Base-by-base conservation (phyloP, 1,140 invertebrate species). In the Meloidogyne chitwoodi region DNA sequence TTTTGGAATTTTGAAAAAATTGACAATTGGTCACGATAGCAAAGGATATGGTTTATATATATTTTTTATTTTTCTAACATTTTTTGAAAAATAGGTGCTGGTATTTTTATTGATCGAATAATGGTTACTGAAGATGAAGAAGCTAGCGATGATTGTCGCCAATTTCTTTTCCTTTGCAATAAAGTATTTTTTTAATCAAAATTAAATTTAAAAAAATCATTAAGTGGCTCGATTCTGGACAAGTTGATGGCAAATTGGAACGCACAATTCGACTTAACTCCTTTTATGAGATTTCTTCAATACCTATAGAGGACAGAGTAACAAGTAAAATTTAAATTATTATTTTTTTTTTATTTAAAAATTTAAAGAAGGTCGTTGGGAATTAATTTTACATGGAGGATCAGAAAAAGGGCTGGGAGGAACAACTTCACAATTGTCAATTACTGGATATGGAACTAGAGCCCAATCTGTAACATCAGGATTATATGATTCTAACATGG, bases 121-220 rank as follows among this genome's bases (percentile, higher is more conserved):
- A 62, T 81, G 12, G 66, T 81, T 12, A 81, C 80, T 10, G 80
- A 81, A 71, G 69, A 81, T 31, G 64, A 76, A 22, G 75, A 44
- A n/a, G 75, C n/a, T n/a, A 22, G n/a, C n/a, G 70, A 41, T 16
- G 61, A 68, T 5, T 75, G 72, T 29, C 80, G 83, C 1, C 75
- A 77, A 31, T 82, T 76, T 68, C 63, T 83, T 19, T 82, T 82
- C 66, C 79, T 81, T 22, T 81, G 78, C 69, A 68, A 78, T 44
- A 83, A 83, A 61, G 84, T 83, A 63, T 84, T 26, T 83, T 84
- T 27, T 69, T 56, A 31, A 80, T 80, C 5, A 75, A 84, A 67
- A n/a, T 4, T 8, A 64, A 6, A 8, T 26, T 26, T 64, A 4
- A 22, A 26, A 16, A 27, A 26, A 69, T 12, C 8, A 0, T 34